Percentiles rank a stretch among this genome's conserved stretches.
phyloP scores from a whole-genome alignment of 2,797 vertebrate species.

The Lindbergichthys nudifrons region DNA sequence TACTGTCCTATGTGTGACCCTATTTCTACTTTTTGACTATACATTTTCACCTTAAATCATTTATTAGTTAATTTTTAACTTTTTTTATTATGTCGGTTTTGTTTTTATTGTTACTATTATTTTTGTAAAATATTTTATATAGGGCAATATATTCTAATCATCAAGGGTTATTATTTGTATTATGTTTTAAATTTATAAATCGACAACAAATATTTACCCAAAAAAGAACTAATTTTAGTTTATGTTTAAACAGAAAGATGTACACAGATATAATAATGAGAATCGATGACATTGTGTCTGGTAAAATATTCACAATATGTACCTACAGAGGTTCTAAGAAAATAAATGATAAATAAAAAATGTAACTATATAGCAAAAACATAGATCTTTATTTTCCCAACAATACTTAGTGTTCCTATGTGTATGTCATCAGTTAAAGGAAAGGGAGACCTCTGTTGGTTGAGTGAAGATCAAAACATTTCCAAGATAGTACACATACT shows the following conservation, averaged over 20 bases:
- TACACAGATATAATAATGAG: not conserved
- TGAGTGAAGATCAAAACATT: not conserved
- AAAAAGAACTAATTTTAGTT: not conserved
- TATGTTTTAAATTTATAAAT: too few species aligned
- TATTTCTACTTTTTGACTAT: too few species aligned
- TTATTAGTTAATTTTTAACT: too few species aligned
- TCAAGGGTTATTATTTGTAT: too few species aligned
- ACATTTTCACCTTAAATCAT: too few species aligned
- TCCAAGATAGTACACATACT: too few species aligned
- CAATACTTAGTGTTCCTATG: not conserved
- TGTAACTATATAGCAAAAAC: not conserved
- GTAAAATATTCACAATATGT: not conserved
- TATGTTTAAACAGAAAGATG: not conserved
- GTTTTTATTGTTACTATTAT: too few species aligned
- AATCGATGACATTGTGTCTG: not conserved
- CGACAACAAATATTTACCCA: too few species aligned
- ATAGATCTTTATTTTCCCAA: not conserved
- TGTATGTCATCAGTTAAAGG: not conserved
- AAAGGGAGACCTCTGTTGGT: slow-evolving; percentile 63
- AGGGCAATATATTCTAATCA: too few species aligned
- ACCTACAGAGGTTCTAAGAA: not conserved
- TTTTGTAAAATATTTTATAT: too few species aligned
- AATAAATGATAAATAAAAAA: not conserved
- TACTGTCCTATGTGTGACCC: too few species aligned
- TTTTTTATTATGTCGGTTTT: too few species aligned